Conservation (phyloP, 2,113 vertebrate species). For the Empidonax traillii region DNA sequence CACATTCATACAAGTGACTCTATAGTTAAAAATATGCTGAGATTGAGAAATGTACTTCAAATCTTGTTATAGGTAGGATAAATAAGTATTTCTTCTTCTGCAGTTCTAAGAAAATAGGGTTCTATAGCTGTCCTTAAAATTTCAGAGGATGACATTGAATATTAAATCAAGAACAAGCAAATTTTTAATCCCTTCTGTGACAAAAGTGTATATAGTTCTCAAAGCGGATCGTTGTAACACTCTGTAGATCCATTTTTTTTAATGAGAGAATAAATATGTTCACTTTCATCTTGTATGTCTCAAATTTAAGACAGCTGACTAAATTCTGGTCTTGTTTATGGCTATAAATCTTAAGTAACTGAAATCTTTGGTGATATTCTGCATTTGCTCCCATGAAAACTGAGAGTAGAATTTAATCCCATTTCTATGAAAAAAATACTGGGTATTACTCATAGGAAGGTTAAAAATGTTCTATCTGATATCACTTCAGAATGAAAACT, state of each 20-base stretch:
- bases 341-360: background rate
- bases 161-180: background rate
- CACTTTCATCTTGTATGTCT: background rate
- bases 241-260: background rate
- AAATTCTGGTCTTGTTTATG: background rate
- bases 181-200: background rate
- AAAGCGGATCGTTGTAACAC: background rate
- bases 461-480: constrained; percentile 25
- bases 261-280: background rate
- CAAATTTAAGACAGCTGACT: background rate
- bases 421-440: background rate
- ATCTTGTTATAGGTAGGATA: background rate
- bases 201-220: background rate
- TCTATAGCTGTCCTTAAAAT: background rate
- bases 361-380: background rate
- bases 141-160: background rate
- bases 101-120: background rate
- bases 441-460: background rate
- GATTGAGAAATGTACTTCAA: background rate
- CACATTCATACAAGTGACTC: background rate
- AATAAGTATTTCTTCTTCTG: background rate
- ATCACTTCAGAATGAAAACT: constrained; percentile 1
- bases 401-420: background rate
- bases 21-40: background rate
- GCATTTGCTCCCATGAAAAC: background rate